Conservation (phyloP, 2,113 vertebrate genomes). For the Argyrosomus japonicus region DNA sequence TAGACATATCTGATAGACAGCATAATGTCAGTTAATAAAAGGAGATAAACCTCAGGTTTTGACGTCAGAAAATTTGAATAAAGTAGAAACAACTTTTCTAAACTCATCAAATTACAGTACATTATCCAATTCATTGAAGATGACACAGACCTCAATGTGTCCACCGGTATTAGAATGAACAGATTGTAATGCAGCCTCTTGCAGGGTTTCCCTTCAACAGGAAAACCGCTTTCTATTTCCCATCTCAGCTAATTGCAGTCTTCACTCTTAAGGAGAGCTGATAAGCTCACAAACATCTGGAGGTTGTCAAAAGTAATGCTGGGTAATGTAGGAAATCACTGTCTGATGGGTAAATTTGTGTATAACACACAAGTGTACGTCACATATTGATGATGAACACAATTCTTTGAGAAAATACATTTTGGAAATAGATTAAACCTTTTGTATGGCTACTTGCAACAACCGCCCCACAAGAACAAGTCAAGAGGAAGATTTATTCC, state of each 20-base stretch:
- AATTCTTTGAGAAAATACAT: not conserved
- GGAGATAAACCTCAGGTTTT: not conserved
- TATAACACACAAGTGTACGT: not conserved
- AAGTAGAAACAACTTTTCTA: not conserved
- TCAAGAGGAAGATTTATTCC: not conserved
- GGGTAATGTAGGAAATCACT: not conserved
- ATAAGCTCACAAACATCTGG: slow-evolving; percentile 4
- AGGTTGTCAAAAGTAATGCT: not conserved
- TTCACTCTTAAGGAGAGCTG: not conserved
- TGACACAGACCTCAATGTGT: not conserved
- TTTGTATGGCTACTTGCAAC: not conserved
- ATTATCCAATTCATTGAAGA: not conserved
- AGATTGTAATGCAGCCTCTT: slow-evolving; percentile 4
- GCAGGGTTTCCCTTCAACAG: not conserved
- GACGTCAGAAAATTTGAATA: not conserved
- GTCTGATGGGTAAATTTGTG: not conserved
- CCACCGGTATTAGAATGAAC: not conserved
- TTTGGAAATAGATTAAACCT: not conserved
- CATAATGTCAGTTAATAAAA: not conserved
- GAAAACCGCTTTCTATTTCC: not conserved
- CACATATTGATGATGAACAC: not conserved
- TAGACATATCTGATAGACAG: not conserved
- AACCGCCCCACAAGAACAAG: not conserved
- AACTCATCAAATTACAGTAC: not conserved
- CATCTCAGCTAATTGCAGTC: not conserved